phyloP scores from a whole-genome alignment of 2,888 invertebrate species.

The Tupiocoris notatus region DNA sequence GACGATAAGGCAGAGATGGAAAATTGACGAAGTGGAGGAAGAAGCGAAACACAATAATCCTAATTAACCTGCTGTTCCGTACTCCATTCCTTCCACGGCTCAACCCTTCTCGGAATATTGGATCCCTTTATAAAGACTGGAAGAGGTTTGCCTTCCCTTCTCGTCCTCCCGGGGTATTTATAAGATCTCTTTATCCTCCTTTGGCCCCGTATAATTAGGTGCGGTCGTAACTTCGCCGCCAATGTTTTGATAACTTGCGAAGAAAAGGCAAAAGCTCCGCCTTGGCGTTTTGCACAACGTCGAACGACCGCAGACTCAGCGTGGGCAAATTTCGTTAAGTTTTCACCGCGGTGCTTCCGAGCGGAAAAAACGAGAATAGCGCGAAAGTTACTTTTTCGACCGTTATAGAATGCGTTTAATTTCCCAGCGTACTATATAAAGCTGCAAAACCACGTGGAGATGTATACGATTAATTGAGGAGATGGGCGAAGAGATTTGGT shows the following conservation, averaged over 20 bases:
- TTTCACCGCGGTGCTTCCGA: no score
- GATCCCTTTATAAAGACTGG: background rate
- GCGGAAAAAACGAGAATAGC: no score
- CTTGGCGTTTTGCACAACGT: background rate
- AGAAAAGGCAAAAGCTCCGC: background rate
- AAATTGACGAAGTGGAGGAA: background rate
- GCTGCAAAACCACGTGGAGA: no score
- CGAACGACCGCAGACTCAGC: background rate
- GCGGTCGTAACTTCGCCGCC: slow-evolving; percentile 18
- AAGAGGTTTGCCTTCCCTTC: background rate
- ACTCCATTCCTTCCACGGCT: background rate
- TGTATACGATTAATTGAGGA: no score
- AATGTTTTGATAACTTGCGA: background rate
- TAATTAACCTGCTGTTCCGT: background rate
- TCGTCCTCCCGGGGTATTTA: background rate
- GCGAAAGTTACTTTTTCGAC: no score
- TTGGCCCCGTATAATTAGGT: slow-evolving; percentile 33
- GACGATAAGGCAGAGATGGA: background rate
- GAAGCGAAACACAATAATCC: background rate
- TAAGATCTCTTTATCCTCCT: background rate
- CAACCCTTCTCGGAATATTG: background rate
- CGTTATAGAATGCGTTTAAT: no score
- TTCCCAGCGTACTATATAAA: no score
- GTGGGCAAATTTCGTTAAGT: background rate
- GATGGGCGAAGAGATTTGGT: no score